Evolutionary conservation across 1,140 invertebrate genomes (phyloP).

Genomic region (Drosophila takahashii): DNA sequence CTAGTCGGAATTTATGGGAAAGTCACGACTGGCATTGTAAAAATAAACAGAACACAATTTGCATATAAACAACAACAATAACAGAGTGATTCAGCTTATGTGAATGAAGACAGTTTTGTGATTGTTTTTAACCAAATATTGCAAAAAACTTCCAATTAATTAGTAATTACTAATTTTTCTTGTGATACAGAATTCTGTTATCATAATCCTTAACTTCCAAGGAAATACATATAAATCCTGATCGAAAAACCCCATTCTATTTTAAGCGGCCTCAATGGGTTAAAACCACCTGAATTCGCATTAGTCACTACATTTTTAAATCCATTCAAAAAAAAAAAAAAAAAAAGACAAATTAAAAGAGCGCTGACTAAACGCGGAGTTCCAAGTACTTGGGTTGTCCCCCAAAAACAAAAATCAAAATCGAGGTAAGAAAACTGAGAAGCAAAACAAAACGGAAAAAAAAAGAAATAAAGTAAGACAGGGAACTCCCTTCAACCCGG

Average conservation of each 20-base stretch:
- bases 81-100: constrained; percentile 20
- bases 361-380: constrained; percentile 28
- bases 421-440: constrained; percentile 17
- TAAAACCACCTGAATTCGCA: constrained; percentile 15
- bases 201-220: too few relatives aligned
- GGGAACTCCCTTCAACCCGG: constrained; percentile 40
- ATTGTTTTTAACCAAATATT: too few relatives aligned
- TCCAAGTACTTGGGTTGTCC: constrained; percentile 44
- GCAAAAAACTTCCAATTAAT: too few relatives aligned
- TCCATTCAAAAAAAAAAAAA: constrained; percentile 1
- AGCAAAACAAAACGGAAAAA: constrained; percentile 25
- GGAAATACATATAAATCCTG: background rate
- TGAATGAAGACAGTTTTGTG: background rate
- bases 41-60: constrained; percentile 13
- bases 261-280: background rate
- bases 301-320: constrained; percentile 18
- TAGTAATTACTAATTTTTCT: too few relatives aligned
- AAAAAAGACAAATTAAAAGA: constrained; percentile 18
- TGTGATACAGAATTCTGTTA: too few relatives aligned
- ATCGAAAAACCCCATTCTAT: background rate
- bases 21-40: constrained; percentile 2
- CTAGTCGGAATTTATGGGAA: constrained; percentile 25
- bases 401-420: constrained; percentile 14
- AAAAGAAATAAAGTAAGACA: constrained; percentile 32
- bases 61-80: constrained; percentile 16